Evolutionary conservation across 2,888 invertebrate species (phyloP), one percentile per base, ranked within the genome.

Genomic region (Lapara coniferarum): DNA sequence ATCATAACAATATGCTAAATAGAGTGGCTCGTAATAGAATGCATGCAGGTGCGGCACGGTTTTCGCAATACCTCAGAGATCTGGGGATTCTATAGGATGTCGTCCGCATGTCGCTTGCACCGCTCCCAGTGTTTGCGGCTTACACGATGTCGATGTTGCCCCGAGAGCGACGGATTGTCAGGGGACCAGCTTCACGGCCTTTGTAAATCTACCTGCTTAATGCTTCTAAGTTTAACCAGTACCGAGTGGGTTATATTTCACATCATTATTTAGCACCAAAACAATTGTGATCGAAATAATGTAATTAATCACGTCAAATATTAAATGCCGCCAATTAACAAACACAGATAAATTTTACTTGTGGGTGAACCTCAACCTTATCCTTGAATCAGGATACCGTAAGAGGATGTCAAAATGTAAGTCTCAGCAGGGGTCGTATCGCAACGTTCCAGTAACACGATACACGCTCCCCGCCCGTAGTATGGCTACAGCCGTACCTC

Each of bases 51-150:
- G 19, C n/a, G 13, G 19, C 12, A 63, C 19, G 49, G 49, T 46
- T 19, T 63, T 16, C 49, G 19, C 0, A 49, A 63, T 63, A 46
- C 63, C 49, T 46, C 19, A 19, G 63, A 46, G 63, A 63, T 63
- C 19, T 8, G 25, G 25, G 49, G 63, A 63, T 46, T 63, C 46
- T 63, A 63, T 46, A 63, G 46, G 63, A 49, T 49, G 63, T 63
- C 63, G 25, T 37, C 37, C 14, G n/a, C 59, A 58, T 14, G 19
- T 19, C 63, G 14, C 19, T 46, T 19, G 19, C 49, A 46, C 19
- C 63, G 49, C 44, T 59, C 16, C 16, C 44, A 59, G 44, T 16
- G 59, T 44, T 59, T 59, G 46, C 46, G 59, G 46, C 46, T 59
- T 59, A 16, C 16, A 46, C 46, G 16, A 46, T 59, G 44, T 16